Evolutionary conservation across 2,113 vertebrate species (phyloP).

Genomic region (Pangasianodon gigas): DNA sequence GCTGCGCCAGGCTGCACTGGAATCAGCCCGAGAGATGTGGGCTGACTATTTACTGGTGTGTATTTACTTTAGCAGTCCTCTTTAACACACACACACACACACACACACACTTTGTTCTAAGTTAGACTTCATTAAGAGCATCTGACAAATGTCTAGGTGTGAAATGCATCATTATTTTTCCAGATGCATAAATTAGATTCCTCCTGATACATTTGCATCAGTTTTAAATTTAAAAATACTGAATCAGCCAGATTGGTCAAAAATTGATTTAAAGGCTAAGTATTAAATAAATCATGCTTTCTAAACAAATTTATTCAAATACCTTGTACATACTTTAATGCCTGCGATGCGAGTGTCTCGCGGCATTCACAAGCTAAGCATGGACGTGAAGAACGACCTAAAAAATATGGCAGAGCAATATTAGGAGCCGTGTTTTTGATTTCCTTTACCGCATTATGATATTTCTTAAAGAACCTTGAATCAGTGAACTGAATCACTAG

Average conservation of each 20-base stretch:
- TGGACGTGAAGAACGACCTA: not conserved
- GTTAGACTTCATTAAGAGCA: not conserved
- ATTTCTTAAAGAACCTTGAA: not conserved
- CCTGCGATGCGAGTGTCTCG: not conserved
- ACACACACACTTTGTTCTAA: not conserved
- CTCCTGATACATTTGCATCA: not conserved
- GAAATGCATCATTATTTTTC: not conserved
- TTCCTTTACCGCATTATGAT: not conserved
- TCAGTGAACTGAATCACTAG: not conserved
- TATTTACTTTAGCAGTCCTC: conserved; percentile 27
- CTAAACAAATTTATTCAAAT: not conserved
- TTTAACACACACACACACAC: not conserved
- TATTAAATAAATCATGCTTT: not conserved
- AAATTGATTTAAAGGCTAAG: not conserved
- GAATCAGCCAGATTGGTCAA: not conserved
- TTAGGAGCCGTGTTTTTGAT: not conserved
- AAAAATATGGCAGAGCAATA: not conserved
- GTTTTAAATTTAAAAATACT: not conserved
- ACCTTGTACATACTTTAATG: not conserved
- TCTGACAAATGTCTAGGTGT: not conserved
- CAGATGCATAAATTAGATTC: not conserved
- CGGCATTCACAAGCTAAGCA: not conserved
- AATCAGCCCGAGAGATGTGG: conserved; percentile 86
- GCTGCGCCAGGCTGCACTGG: conserved; percentile 84
- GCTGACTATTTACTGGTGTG: conserved; percentile 89